Percentiles rank a stretch among this genome's conserved stretches.
Conservation (phyloP, 2,888 invertebrate genomes). For the Drosophila setosimentum region DNA sequence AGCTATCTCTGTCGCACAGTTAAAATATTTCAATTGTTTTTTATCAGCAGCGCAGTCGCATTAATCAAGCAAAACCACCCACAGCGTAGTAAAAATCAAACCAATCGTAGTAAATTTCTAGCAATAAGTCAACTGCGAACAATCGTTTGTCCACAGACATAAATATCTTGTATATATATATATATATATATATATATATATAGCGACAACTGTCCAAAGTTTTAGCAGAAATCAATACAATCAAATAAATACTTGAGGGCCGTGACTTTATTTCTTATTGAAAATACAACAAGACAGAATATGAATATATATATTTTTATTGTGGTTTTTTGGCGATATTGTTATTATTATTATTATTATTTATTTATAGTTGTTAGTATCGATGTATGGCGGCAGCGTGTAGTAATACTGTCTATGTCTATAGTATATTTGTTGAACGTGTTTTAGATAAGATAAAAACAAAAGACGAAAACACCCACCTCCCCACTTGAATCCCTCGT, state of each 20-base stretch:
- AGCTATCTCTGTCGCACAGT: slow-evolving; percentile 27
- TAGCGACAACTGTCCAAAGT: slow-evolving; percentile 23
- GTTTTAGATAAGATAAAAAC: slow-evolving; percentile 65
- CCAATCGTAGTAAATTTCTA: slow-evolving; percentile 43
- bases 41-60: slow-evolving; percentile 33
- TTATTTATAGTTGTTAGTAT: slow-evolving; percentile 28
- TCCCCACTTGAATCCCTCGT: neutral
- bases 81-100: slow-evolving; percentile 26
- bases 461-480: neutral
- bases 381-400: neutral
- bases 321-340: slow-evolving; percentile 59
- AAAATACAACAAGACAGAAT: slow-evolving; percentile 3
- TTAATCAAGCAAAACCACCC: slow-evolving; percentile 34
- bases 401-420: slow-evolving; percentile 26
- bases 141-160: neutral
- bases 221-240: slow-evolving; percentile 39
- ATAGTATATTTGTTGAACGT: slow-evolving; percentile 57
- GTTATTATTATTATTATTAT: slow-evolving; percentile 73
- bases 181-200: slow-evolving; percentile 7
- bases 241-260: slow-evolving; percentile 67
- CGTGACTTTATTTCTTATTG: slow-evolving; percentile 53
- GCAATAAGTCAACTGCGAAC: slow-evolving; percentile 12
- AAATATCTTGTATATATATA: neutral
- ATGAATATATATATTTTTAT: slow-evolving; percentile 15
- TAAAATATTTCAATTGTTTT: slow-evolving; percentile 61